Percentiles rank a stretch among this genome's conserved stretches.
Evolutionary conservation across 2,113 vertebrate species (phyloP).

Genomic region (Crotophaga sulcirostris): DNA sequence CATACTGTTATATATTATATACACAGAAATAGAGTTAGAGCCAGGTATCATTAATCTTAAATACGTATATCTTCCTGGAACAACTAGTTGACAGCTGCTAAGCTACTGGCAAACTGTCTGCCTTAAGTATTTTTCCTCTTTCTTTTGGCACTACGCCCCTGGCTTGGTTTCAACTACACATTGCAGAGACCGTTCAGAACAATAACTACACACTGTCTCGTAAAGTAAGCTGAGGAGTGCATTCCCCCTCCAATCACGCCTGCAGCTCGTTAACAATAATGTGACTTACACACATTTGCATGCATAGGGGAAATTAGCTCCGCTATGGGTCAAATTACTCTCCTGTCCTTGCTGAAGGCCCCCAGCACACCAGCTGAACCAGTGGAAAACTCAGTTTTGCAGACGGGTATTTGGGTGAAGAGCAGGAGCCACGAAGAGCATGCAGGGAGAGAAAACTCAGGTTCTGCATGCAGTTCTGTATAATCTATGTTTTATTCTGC

Average conservation of each 20-base stretch:
- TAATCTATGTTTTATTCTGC: not conserved
- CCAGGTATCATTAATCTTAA: slow-evolving; percentile 36
- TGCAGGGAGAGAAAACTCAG: not conserved
- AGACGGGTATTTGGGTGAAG: not conserved
- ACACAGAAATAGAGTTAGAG: not conserved
- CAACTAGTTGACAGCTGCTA: slow-evolving; percentile 47
- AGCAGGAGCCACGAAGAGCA: not conserved
- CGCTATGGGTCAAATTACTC: not conserved
- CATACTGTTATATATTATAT: not conserved
- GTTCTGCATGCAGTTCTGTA: not conserved
- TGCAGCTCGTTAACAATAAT: not conserved
- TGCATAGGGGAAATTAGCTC: not conserved
- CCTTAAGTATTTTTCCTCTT: not conserved
- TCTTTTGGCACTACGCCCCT: slow-evolving; percentile 16
- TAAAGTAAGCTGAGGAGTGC: not conserved
- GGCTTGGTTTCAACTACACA: slow-evolving; percentile 22
- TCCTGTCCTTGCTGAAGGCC: not conserved
- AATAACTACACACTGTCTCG: not conserved
- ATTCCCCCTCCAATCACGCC: not conserved
- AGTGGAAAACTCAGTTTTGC: not conserved
- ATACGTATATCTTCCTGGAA: slow-evolving; percentile 36
- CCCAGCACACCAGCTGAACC: not conserved
- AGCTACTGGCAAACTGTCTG: slow-evolving; percentile 40
- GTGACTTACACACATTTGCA: not conserved
- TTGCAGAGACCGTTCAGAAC: not conserved